Base-by-base conservation (phyloP, 1,140 invertebrate genomes). In the Archivesica marissinica region DNA sequence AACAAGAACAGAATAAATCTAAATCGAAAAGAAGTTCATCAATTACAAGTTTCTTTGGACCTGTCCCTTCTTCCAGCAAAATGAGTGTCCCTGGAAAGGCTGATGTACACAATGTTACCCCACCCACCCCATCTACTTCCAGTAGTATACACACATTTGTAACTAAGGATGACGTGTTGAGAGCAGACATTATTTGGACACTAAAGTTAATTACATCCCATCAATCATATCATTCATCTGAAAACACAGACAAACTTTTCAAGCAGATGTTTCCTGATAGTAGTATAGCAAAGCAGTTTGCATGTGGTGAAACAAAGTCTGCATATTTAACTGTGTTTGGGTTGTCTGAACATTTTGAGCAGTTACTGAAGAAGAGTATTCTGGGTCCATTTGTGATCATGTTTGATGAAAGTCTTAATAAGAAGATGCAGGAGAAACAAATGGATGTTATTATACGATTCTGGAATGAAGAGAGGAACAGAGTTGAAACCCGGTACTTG, bases 401-500 rank as follows among this genome's bases (percentile, higher is more conserved):
- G 23, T 68, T 39, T 68, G 64, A 39, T 25, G 64, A 68, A 39
- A 68, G 64, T 68, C 20, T 68, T 9, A 68, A 68, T 25, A 68
- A 68, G 35, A 66, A 66, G 23, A 54, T 54, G 25, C n/a, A 59
- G 25, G 23, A 59, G 17, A 87, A 89, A 54, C 82, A 89, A 56
- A 79, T 88, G 86, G 86, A 87, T 61, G 41, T 79, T 15, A 68
- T 80, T 33, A 30, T 88, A 13, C 15, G 86, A 13, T 80, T 66
- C 39, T 86, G 61, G 75, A 9, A 70, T 56, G 77, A 83, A 1
- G 59, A 72, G 33, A 35, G 28, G 25, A 33, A 78, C 3, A 13
- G 39, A 15, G 85, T 89, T 6, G 6, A 23, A 17, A 76, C 80
- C 17, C 59, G 82, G 9, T 88, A 88, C 47, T 47, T 77, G 11